phyloP scores from a whole-genome alignment of 2,797 vertebrate species.

The Uromys caudimaculatus region DNA sequence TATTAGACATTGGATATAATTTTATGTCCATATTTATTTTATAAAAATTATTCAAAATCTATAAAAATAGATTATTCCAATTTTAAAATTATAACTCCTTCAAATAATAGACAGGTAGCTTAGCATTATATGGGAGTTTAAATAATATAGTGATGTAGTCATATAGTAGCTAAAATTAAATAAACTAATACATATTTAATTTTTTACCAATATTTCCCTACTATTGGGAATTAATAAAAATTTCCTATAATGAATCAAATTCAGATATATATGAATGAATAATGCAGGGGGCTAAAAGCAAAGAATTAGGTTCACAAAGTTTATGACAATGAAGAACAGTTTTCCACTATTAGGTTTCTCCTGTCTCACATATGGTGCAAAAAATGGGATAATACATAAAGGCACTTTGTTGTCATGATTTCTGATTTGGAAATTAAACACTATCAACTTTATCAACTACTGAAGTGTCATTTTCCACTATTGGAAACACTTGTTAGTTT shows the following conservation, averaged over 20 bases:
- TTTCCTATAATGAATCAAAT: background rate
- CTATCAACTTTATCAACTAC: background rate
- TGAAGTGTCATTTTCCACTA: background rate
- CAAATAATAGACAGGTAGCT: background rate
- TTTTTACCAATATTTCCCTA: background rate
- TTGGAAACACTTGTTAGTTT: background rate
- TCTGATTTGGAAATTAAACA: background rate
- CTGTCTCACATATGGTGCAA: background rate
- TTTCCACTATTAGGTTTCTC: background rate
- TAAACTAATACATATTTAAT: background rate
- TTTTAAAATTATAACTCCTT: background rate
- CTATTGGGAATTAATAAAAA: background rate
- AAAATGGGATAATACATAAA: background rate
- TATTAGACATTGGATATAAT: background rate
- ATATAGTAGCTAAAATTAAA: background rate
- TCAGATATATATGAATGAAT: background rate
- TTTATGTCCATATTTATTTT: background rate
- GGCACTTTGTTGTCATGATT: background rate
- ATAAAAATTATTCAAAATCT: background rate
- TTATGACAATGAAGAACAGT: rapidly evolving
- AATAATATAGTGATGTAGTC: background rate
- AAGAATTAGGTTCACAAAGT: background rate
- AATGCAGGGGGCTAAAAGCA: too few species aligned
- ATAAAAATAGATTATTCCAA: background rate
- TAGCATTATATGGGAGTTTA: background rate